A percentile compares a stretch with the other conserved stretches of the same genome.
Conservation (phyloP, 2,113 vertebrate genomes). For the Gambusia affinis region DNA sequence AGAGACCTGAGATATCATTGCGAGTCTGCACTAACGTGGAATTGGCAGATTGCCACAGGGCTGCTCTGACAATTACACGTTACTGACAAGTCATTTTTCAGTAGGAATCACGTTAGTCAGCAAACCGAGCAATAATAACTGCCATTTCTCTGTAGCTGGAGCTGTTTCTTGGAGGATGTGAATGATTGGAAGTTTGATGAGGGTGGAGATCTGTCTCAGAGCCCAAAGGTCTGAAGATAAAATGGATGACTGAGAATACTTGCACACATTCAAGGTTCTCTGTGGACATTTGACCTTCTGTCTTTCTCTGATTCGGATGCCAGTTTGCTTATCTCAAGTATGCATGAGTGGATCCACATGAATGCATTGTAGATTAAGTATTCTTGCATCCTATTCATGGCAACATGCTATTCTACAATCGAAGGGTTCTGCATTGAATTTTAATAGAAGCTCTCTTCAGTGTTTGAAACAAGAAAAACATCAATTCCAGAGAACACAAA, state of each 20-base stretch:
- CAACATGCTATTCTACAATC: neutral
- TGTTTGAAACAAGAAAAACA: neutral
- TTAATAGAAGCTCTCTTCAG: neutral
- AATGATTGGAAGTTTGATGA: constrained; percentile 17
- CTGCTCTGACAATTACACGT: constrained; percentile 42
- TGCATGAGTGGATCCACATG: neutral
- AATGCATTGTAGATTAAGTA: neutral
- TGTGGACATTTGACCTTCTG: constrained; percentile 12
- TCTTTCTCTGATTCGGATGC: neutral
- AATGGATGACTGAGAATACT: neutral
- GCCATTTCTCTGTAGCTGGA: constrained; percentile 18
- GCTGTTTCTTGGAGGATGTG: constrained; percentile 4
- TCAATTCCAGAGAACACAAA: neutral
- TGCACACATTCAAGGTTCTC: neutral
- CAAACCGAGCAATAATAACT: constrained; percentile 27
- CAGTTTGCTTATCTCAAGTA: constrained; percentile 8
- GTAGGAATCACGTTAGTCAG: constrained; percentile 32
- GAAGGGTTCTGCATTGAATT: neutral
- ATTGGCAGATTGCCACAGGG: constrained; percentile 47
- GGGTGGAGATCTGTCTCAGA: constrained; percentile 12
- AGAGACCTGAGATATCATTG: constrained; percentile 33
- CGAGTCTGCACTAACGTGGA: constrained; percentile 23
- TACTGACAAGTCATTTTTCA: constrained; percentile 47
- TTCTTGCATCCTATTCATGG: neutral
- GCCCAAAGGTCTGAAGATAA: constrained; percentile 1